Percentiles rank a stretch among this genome's conserved stretches.
phyloP scores from a whole-genome alignment of 2,888 invertebrate genomes.

The Parthenolecanium corni region DNA sequence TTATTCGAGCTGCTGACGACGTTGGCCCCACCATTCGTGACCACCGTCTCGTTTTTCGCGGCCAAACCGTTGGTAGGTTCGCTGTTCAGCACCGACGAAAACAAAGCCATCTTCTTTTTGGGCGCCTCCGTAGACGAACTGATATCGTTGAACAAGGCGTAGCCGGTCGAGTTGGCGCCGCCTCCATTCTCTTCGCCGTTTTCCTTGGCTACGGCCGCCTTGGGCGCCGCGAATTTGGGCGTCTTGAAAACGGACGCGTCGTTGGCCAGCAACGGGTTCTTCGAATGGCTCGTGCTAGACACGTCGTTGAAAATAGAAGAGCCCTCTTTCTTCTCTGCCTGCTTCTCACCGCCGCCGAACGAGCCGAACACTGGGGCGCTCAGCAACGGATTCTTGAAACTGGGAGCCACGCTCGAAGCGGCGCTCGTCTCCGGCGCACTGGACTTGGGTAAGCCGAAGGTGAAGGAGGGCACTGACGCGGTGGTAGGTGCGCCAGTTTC shows the following conservation, averaged over 20 bases:
- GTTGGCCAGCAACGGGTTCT: neutral
- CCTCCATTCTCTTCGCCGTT: conserved; percentile 1
- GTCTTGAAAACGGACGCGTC: neutral
- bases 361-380: neutral
- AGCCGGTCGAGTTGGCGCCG: neutral
- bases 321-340: neutral
- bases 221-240: neutral
- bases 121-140: neutral
- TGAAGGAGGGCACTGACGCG: conserved; percentile 30
- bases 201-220: neutral
- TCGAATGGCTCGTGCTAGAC: neutral
- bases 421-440: neutral
- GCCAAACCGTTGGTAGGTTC: neutral
- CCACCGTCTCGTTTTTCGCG: neutral
- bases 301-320: conserved; percentile 1
- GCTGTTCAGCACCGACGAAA: neutral
- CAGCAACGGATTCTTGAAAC: neutral
- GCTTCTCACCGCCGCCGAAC: neutral
- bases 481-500: neutral
- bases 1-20: neutral
- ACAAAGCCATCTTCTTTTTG: neutral
- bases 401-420: too few species aligned
- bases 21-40: neutral
- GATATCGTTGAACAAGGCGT: conserved; percentile 5
- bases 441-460: conserved; percentile 31